Conservation (phyloP, 1,140 invertebrate species). For the Riptortus pedestris region DNA sequence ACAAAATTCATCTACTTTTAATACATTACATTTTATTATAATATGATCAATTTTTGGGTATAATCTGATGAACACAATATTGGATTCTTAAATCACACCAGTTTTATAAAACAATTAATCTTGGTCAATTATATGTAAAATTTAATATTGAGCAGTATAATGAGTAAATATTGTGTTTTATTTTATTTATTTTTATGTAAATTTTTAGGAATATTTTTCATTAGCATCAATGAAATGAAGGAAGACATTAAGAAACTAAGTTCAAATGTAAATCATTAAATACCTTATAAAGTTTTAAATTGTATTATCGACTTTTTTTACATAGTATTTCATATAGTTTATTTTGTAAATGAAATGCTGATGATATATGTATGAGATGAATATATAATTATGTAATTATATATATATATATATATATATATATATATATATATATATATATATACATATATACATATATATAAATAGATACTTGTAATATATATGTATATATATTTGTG, state of each 20-base stretch:
- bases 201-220: too few relatives aligned
- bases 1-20: too few relatives aligned
- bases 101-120: conserved; percentile 5
- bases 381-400: conserved; percentile 6
- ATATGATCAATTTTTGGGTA: too few relatives aligned
- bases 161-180: neutral
- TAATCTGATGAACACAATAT: too few relatives aligned
- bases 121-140: conserved; percentile 2
- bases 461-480: too few relatives aligned
- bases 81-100: too few relatives aligned
- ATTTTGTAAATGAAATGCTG: conserved; percentile 8
- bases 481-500: too few relatives aligned
- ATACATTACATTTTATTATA: too few relatives aligned
- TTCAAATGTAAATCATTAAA: neutral
- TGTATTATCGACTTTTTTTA: conserved; percentile 2
- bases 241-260: conserved; percentile 2
- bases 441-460: too few relatives aligned
- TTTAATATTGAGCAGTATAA: neutral
- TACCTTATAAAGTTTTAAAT: neutral
- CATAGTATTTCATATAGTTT: conserved; percentile 7
- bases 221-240: conserved; percentile 5
- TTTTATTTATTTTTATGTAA: conserved; percentile 2
- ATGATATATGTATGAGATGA: neutral
- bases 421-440: too few relatives aligned
- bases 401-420: too few relatives aligned